These are phyloP conservation scores for Acronicta leporina DNA, from an alignment of 2,888 invertebrate species.

Conservation along the genomic window DNA sequence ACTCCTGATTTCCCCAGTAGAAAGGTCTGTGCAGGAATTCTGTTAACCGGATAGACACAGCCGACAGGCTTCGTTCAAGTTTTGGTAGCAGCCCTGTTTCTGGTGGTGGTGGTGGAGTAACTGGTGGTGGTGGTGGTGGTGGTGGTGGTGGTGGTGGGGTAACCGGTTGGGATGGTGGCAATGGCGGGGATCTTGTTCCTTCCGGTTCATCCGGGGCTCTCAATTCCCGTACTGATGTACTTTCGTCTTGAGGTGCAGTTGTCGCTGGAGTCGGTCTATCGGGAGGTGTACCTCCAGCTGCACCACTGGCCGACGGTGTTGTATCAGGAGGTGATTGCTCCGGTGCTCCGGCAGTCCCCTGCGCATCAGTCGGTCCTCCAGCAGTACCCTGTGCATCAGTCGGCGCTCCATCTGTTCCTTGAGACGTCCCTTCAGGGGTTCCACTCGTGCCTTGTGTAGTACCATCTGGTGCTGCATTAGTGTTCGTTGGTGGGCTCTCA, in stretches of 20 bases:
- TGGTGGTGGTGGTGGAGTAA: not conserved
- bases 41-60: not conserved
- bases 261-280: not conserved
- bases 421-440: not conserved
- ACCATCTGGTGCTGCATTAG: not conserved
- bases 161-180: not conserved
- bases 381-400: too few relatives aligned
- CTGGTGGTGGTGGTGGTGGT: not conserved
- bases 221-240: not conserved
- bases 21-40: not conserved
- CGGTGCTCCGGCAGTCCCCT: not conserved
- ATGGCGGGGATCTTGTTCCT: not conserved
- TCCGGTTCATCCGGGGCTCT: not conserved
- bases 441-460: not conserved
- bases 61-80: not conserved
- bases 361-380: too few relatives aligned
- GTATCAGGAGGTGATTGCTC: not conserved
- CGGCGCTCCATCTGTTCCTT: too few relatives aligned
- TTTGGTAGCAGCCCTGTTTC: not conserved
- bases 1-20: not conserved
- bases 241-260: not conserved
- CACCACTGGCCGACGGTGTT: not conserved
- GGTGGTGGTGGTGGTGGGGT: not conserved
- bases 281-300: not conserved
- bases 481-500: not conserved